Evolutionary conservation across 2,888 invertebrate species (phyloP).

Genomic region (Sarcophaga caerulescens): DNA sequence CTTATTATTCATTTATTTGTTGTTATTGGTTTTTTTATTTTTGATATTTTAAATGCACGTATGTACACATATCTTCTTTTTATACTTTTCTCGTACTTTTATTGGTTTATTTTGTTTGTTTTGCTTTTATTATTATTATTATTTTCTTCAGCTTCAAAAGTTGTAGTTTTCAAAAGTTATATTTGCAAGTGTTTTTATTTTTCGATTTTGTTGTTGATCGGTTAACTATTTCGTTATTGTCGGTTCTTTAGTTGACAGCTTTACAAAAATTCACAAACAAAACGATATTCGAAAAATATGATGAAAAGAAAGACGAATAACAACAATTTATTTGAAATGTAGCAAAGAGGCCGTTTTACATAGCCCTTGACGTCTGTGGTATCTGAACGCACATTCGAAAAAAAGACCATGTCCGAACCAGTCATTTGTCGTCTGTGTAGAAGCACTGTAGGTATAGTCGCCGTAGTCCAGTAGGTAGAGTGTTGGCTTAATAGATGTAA

Average conservation of each 20-base stretch:
- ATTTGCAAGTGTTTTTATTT: too few relatives aligned
- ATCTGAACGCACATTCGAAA: slow-evolving; percentile 96
- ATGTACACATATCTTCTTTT: neutral
- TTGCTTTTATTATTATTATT: slow-evolving; percentile 1
- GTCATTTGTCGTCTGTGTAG: slow-evolving; percentile 93
- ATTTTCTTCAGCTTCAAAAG: slow-evolving; percentile 1
- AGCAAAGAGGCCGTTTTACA: slow-evolving; percentile 86
- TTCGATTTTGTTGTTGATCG: too few relatives aligned
- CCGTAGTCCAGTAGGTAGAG: too few relatives aligned
- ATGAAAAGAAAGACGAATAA: slow-evolving; percentile 4
- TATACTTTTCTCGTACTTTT: too few relatives aligned
- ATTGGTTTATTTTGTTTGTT: neutral
- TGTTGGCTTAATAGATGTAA: too few relatives aligned
- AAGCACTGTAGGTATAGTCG: too few relatives aligned
- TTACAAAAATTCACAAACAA: neutral
- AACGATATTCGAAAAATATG: neutral
- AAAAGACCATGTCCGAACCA: slow-evolving; percentile 97
- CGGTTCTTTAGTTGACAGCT: too few relatives aligned
- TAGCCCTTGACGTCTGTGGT: slow-evolving; percentile 89
- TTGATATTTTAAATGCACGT: neutral
- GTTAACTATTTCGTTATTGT: too few relatives aligned
- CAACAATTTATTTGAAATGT: neutral
- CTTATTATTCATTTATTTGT: slow-evolving; percentile 20
- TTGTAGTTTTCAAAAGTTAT: too few relatives aligned
- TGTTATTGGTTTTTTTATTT: too few relatives aligned